Base-by-base conservation (phyloP, 37 sponge, comb jelly and placozoan species). In the Bolinopsis microptera region DNA sequence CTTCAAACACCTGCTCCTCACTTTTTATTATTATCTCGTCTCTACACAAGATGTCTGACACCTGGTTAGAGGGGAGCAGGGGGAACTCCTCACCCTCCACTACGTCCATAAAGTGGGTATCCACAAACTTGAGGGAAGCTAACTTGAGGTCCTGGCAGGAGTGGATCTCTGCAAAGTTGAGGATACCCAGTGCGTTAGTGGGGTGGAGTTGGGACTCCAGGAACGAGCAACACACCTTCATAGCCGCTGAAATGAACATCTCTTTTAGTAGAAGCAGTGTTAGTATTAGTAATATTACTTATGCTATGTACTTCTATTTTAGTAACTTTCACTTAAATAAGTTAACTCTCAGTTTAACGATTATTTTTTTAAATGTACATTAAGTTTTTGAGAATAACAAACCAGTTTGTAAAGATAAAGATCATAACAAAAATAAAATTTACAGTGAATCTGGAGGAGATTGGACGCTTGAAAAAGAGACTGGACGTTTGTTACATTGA, bases 1-100 rank as follows among this genome's bases (percentile, higher is more conserved):
- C 90, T 38, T 86, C 90, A 48, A 86, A 86, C 0, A 86, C 90
- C 26, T 86, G 90, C 35, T 86, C 90, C 90, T 86, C 90, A 86
- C 90, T 86, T 48, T 86, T 86, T 8, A 86, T 86, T 0, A 86
- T 86, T 22, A 86, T 86, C 90, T 86, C 90, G 35, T 86, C 90
- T 27, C 90, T 13, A 41, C 61, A 36, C 61, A 86, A 48, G 3
- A 86, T 86, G 61, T 86, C 90, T 38, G 90, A 86, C 3, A 86
- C 90, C 82, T 33, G 38, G 5, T 80, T 80, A 33, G 82, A 36
- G 22, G 82, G 82, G 2, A 80, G 23, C 13, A 72, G 75, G 8
- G 82, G 82, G 82, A 80, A 80, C 38, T 80, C 82, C 5, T 80
- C 82, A 9, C 30, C 23, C 24, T 80, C 82, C 38, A 80, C 82